A percentile compares a stretch with the other conserved stretches of the same genome.
Conservation (phyloP, 2,797 vertebrate genomes). For the Gymnothorax javanicus region DNA sequence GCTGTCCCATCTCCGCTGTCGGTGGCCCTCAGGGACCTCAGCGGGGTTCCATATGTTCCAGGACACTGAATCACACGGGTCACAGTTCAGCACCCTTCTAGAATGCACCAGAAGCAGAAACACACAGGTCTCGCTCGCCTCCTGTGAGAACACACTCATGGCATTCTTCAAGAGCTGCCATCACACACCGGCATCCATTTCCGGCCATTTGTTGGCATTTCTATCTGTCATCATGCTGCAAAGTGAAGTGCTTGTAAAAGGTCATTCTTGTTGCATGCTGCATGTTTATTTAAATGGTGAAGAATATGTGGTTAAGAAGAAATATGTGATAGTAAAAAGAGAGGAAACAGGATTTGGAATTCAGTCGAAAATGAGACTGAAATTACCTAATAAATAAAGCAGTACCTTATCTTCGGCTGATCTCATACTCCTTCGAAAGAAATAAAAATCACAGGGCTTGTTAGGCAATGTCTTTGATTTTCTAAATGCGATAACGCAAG, state of each 20-base stretch:
- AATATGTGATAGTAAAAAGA: background rate
- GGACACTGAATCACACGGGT: slow-evolving; percentile 48
- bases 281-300: slow-evolving; percentile 28
- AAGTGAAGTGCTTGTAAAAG: slow-evolving; percentile 49
- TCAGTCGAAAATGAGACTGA: background rate
- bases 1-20: slow-evolving; percentile 29
- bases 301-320: slow-evolving; percentile 30
- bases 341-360: background rate
- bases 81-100: slow-evolving; percentile 50
- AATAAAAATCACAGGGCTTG: slow-evolving; percentile 29
- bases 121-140: slow-evolving; percentile 59
- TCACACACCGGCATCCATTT: slow-evolving; percentile 51
- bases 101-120: slow-evolving; percentile 57
- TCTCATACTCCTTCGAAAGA: background rate
- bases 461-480: slow-evolving; percentile 38
- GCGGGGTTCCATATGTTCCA: slow-evolving; percentile 40
- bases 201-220: slow-evolving; percentile 53
- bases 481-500: slow-evolving; percentile 47
- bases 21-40: slow-evolving; percentile 18
- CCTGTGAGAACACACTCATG: slow-evolving; percentile 46
- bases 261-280: slow-evolving; percentile 44
- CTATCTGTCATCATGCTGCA: slow-evolving; percentile 62
- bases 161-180: slow-evolving; percentile 47
- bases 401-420: background rate
- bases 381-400: background rate